Base-by-base conservation (phyloP, 2,797 vertebrate genomes). In the Arvicola amphibius region DNA sequence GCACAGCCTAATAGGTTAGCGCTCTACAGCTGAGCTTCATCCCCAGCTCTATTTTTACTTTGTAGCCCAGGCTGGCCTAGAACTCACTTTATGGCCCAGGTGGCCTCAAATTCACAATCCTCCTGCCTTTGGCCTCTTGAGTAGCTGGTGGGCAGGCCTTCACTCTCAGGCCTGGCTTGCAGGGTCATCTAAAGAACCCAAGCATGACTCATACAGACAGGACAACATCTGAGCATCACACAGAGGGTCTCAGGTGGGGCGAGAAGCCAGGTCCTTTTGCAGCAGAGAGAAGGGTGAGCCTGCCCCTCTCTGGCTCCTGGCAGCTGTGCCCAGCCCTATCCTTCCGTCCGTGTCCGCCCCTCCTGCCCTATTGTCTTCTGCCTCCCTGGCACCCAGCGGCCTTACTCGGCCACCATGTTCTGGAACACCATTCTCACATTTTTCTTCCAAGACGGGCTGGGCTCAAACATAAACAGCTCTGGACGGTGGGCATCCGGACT, bases 321-420 rank as follows among this genome's bases (percentile, higher is more conserved):
- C 94, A 29, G 48, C 9, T 2, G 92, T 97, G 96, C 97, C 0
- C 96, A 92, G 94, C 97, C 98, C 98, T 97, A 78, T 96, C 98
- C 98, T 98, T 98, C 98, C 97, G n/a, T 94, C 84, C 0, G 90
- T n/a, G 74, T 56, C 79, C 81, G 46, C 89, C 97, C 71, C 94
- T 97, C 96, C 94, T 96, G 76, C 19, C 2, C 97, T 34, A 98
- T 98, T 98, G 98, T 98, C 97, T 87, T 4, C 80, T 48, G 97
- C 96, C 96, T 95, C 97, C 93, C 97, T 97, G 98, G 98, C 97
- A 95, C 97, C 51, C 83, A 95, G n/a, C n/a, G 94, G 61, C 87
- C 93, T 69, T 14, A 63, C 95, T 88, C 73, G 96, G 94, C 98
- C 97, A 78, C 98, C 97, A 91, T 43, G 96, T 97, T 98, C 96